Evolutionary conservation across 2,797 vertebrate genomes (phyloP).

Genomic region (Cyclura pinguis): DNA sequence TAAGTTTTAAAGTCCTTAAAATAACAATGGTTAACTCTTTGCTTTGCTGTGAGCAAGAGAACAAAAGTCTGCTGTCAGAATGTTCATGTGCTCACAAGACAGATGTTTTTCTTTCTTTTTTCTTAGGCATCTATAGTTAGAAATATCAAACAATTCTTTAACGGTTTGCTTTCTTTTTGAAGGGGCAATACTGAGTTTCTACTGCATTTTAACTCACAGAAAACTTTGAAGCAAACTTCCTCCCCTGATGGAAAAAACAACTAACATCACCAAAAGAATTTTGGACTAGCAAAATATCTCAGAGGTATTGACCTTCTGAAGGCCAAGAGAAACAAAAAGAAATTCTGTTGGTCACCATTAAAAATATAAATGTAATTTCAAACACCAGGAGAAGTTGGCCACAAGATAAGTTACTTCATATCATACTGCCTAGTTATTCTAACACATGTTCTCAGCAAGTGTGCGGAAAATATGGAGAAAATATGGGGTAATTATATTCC

Average conservation of each 20-base stretch:
- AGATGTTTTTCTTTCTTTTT: no score
- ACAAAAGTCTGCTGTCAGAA: neutral
- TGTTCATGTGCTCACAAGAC: neutral
- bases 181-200: neutral
- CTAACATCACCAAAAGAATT: neutral
- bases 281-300: neutral
- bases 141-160: neutral
- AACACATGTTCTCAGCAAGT: neutral
- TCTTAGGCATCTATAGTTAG: no score
- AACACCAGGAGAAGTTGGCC: neutral
- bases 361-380: neutral
- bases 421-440: neutral
- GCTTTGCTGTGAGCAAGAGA: neutral
- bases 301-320: neutral
- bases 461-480: neutral
- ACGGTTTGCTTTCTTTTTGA: neutral
- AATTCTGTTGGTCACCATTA: neutral
- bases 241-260: neutral
- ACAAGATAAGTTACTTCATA: neutral
- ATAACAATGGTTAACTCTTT: constrained; percentile 33
- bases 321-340: neutral
- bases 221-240: neutral
- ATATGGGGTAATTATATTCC: neutral
- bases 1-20: constrained; percentile 22
- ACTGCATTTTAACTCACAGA: neutral